Percentiles rank a stretch among this genome's conserved stretches.
Conservation (phyloP, 1,140 invertebrate species). For the Brachionus plicatilis region DNA sequence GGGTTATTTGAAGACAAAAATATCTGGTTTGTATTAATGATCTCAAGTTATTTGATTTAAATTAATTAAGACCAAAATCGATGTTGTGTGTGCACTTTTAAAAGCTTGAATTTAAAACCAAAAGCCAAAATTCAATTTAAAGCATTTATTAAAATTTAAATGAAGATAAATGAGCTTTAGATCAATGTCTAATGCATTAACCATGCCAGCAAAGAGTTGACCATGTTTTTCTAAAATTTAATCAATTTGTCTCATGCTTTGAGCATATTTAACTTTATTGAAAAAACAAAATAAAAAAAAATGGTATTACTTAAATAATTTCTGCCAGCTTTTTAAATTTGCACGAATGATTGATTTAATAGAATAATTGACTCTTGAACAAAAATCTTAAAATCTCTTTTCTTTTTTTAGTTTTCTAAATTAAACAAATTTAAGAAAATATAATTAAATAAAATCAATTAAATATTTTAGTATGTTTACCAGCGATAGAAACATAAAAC, state of each 20-base stretch:
- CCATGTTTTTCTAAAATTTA: neutral
- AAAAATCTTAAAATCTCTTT: slow-evolving; percentile 24
- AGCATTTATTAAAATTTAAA: neutral
- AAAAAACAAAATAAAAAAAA: neutral
- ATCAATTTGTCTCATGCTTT: neutral
- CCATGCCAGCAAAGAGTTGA: neutral
- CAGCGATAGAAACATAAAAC: neutral
- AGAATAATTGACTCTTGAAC: slow-evolving; percentile 30
- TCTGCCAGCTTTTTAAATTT: neutral
- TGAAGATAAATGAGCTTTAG: neutral
- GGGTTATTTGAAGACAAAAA: no score
- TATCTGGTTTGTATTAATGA: no score
- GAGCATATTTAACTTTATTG: neutral
- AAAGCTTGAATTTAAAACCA: neutral
- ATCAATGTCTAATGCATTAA: neutral
- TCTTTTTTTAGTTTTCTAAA: neutral
- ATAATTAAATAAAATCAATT: neutral
- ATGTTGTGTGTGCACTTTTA: neutral
- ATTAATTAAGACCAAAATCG: no score
- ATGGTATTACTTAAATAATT: neutral
- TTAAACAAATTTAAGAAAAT: slow-evolving; percentile 1
- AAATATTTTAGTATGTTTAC: neutral
- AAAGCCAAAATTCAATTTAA: neutral
- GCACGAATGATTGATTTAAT: slow-evolving; percentile 30
- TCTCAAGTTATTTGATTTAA: no score